Base-by-base conservation (phyloP, 2,113 vertebrate species). In the Elephas maximus region DNA sequence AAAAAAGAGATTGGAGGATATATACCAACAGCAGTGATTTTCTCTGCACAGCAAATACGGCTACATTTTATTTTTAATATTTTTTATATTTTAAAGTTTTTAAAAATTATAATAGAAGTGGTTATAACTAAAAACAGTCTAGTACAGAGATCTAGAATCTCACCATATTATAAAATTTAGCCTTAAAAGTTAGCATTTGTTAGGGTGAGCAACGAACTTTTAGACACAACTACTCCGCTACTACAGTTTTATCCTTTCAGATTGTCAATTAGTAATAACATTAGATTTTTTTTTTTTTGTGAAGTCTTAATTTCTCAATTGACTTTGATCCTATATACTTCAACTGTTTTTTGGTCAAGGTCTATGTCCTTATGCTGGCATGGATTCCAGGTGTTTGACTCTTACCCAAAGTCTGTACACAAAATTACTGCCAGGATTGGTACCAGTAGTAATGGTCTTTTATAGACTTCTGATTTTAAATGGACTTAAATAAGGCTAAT, bases 281-380 rank as follows among this genome's bases (percentile, higher is more conserved):
- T 62, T 92, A 3, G 33, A 12, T 18, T 67, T 91, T 84, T 63
- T 81, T 81, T 57, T 30, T 80, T 57, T 17, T 57, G 15, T 15
- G 53, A 90, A 63, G 33, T 82, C 48, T 82, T 81, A 81, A 93
- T 90, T 90, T 77, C 69, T 91, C 74, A 71, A 11, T 73, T 69
- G 69, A 45, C 8, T 53, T 90, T 63, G 26, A 90, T 69, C 63
- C 62, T 82, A 37, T 76, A n/a, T 62, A 63, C 60, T 82, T 90
- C 67, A 45, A 44, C 45, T 81, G 2, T n/a, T 69, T 90, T 69
- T 69, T n/a, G 28, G 53, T 81, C 74, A 87, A 48, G 15, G 12
- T 82, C 14, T 44, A 7, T 51, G 74, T 14, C 4, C 2, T 24
- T 41, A 0, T 65, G 48, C 74, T 85, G 65, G 45, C 81, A 30